Conservation (phyloP, 2,888 invertebrate species). For the Theretra japonica region DNA sequence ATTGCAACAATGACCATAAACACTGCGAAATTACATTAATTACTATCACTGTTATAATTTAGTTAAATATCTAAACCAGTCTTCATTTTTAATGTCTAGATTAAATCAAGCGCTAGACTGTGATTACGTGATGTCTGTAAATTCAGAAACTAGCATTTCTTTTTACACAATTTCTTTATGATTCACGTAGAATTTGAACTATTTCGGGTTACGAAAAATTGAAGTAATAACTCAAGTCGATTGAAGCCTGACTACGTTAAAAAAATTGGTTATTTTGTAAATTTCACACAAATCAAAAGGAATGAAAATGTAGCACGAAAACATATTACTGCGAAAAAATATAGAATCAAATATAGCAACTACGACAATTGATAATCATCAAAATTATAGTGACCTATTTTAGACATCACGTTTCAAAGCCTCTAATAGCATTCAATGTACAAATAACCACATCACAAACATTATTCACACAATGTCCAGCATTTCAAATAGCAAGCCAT, state of each 20-base stretch:
- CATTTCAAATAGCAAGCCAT: slow-evolving; percentile 29
- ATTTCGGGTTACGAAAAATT: neutral
- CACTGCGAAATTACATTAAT: slow-evolving; percentile 30
- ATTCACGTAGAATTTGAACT: neutral
- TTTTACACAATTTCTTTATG: neutral
- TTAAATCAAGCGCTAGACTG: slow-evolving; percentile 23
- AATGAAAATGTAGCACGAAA: neutral
- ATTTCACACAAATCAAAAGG: neutral
- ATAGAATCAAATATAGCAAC: neutral
- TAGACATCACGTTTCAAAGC: slow-evolving; percentile 16
- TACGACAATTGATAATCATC: neutral
- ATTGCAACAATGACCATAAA: slow-evolving; percentile 36
- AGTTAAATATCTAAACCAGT: slow-evolving; percentile 72
- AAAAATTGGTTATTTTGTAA: neutral
- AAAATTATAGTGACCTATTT: neutral
- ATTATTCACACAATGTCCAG: slow-evolving; percentile 36
- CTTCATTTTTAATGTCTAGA: slow-evolving; percentile 63
- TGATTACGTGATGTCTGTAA: slow-evolving; percentile 23
- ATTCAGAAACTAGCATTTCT: neutral
- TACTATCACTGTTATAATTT: slow-evolving; percentile 27
- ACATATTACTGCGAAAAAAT: neutral
- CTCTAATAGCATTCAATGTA: slow-evolving; percentile 28
- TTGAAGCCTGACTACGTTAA: neutral
- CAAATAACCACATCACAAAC: slow-evolving; percentile 39
- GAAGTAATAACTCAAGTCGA: neutral